Evolutionary conservation across 2,888 invertebrate genomes (phyloP).

Genomic region (Phymatocera aterrima): DNA sequence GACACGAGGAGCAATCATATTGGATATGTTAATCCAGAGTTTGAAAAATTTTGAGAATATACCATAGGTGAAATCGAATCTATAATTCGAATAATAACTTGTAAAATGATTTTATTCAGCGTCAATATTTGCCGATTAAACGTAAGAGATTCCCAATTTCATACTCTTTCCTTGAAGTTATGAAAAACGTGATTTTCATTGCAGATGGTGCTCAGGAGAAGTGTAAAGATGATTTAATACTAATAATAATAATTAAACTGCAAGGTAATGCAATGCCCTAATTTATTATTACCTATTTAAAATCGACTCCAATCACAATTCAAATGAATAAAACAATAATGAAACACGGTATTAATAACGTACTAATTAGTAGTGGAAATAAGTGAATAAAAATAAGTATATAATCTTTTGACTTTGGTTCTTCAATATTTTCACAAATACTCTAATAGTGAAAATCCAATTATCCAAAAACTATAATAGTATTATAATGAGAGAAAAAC

Average conservation of each 20-base stretch:
- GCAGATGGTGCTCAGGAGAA: background rate
- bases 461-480: no score
- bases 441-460: background rate
- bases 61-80: slow-evolving; percentile 9
- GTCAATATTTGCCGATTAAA: background rate
- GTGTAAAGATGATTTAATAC: background rate
- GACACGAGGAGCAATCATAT: no score
- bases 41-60: background rate
- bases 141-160: background rate
- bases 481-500: background rate
- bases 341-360: background rate
- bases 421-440: background rate
- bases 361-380: slow-evolving; percentile 12
- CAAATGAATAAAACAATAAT: background rate
- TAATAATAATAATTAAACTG: no score
- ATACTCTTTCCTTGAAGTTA: background rate
- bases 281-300: background rate
- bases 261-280: background rate
- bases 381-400: no score
- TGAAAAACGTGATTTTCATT: background rate
- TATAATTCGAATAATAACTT: background rate
- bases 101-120: background rate
- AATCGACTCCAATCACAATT: background rate
- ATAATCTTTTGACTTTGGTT: background rate
- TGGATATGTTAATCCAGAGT: no score